Evolutionary conservation across 2,797 vertebrate genomes (phyloP), one percentile per base, ranked within the genome.

Genomic region (Antennarius maculatus): DNA sequence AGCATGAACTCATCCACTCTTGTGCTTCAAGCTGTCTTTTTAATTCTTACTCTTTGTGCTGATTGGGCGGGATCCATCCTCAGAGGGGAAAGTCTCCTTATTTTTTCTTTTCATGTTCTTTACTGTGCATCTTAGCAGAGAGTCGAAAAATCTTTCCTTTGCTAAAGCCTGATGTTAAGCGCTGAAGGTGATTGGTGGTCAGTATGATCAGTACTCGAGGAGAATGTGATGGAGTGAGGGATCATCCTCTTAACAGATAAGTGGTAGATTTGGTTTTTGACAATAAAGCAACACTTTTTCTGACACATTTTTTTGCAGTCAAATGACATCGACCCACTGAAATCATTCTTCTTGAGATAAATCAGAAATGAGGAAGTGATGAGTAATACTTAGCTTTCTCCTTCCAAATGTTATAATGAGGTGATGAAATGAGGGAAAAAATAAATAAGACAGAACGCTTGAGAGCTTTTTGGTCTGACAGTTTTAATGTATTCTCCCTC

Each of bases 51-150:
- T 18, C 57, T 7, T 6, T 6, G 5, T 47, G 41, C 29, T 66
- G 63, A 66, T 65, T 64, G 69, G 23, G 77, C 5, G 3, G 69
- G 77, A 71, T 77, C 68, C 14, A 16, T 51, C 62, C 55, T 52
- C 15, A 12, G 45, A 62, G 71, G 65, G 54, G 0, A 45, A 60
- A 1, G 37, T 9, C 37, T 39, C 10, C 37, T 39, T 39, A 39
- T 39, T 39, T 39, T 9, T 8, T 39, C 37, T 39, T 39, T 11
- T 8, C 37, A 31, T 74, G 74, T 83, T 71, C 62, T 54, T 10
- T 34, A 42, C 58, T 18, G 37, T 23, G 39, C 5, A 4, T 76
- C 43, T 45, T 1, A 59, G 52, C 61, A 11, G 16, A 60, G 54
- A 68, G 46, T 62, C 59, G 59, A 50, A 55, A 59, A 14, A 46